phyloP scores from a whole-genome alignment of 1,140 invertebrate genomes.

The Drosophila melanica region DNA sequence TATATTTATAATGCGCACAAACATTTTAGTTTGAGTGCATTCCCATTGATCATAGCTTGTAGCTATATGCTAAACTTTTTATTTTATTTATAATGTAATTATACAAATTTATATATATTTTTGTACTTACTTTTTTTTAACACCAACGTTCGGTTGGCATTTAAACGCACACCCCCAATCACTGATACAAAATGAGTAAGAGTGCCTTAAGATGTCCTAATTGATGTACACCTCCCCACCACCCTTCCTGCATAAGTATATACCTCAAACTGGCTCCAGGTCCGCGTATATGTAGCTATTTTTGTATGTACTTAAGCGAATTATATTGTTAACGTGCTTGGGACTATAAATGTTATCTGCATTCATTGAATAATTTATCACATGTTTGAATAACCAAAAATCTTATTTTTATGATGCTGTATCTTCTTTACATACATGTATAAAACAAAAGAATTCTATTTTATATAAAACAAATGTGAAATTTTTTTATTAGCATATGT shows the following conservation, averaged over 20 bases:
- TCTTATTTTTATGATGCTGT: conserved; percentile 48
- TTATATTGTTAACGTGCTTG: conserved; percentile 31
- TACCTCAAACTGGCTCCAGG: conserved; percentile 37
- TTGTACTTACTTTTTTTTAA: conserved; percentile 3
- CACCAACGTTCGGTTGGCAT: conserved; percentile 50
- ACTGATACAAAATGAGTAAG: conserved; percentile 36
- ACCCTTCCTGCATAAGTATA: conserved; percentile 27
- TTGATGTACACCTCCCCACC: conserved; percentile 32
- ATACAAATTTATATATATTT: conserved; percentile 9
- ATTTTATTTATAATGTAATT: conserved; percentile 20
- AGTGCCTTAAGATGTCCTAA: conserved; percentile 66
- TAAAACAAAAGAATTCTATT: conserved; percentile 67
- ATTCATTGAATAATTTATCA: conserved; percentile 13
- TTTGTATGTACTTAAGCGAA: conserved; percentile 40
- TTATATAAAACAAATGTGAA: conserved; percentile 56
- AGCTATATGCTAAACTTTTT: conserved; percentile 6
- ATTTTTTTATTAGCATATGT: conserved; percentile 35
- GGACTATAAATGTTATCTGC: conserved; percentile 33
- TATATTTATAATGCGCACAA: conserved; percentile 36
- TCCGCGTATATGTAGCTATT: conserved; percentile 35
- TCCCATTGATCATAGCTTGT: conserved; percentile 15
- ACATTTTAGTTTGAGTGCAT: conserved; percentile 19
- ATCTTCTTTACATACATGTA: conserved; percentile 40
- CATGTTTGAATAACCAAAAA: conserved; percentile 38
- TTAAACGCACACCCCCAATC: conserved; percentile 52